Percentiles rank a stretch among this genome's conserved stretches.
Conservation (phyloP, 2,113 vertebrate species). For the Anarrhichthys ocellatus region DNA sequence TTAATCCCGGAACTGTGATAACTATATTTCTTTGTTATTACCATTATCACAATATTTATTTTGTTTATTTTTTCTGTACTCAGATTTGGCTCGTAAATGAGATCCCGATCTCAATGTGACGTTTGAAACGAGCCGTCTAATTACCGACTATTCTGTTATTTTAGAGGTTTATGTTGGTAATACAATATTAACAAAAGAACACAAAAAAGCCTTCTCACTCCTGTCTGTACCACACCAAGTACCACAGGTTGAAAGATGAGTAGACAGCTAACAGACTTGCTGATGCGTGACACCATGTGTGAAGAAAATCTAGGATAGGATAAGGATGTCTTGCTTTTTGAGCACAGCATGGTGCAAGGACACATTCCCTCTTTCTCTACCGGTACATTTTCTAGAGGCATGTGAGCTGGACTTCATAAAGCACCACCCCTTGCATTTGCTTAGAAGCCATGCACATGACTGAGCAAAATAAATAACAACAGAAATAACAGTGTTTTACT, state of each 20-base stretch:
- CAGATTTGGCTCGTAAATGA: not conserved
- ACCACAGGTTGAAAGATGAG: slow-evolving; percentile 16
- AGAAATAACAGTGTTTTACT: not conserved
- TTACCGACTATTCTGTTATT: slow-evolving; percentile 1
- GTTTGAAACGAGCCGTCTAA: not conserved
- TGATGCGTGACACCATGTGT: slow-evolving; percentile 26
- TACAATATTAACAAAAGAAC: not conserved
- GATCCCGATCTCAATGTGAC: not conserved
- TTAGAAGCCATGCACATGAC: not conserved
- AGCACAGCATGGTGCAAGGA: slow-evolving; percentile 23
- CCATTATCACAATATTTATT: not conserved
- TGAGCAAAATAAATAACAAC: too few species aligned
- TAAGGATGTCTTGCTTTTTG: slow-evolving; percentile 31
- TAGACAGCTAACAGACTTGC: slow-evolving; percentile 19
- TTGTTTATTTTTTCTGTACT: not conserved
- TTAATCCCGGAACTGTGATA: not conserved
- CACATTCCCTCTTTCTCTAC: slow-evolving; percentile 42
- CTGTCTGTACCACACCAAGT: not conserved
- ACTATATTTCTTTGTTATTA: not conserved
- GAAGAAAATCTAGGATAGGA: slow-evolving; percentile 21
- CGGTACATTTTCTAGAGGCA: slow-evolving; percentile 28
- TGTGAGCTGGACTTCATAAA: slow-evolving; percentile 48
- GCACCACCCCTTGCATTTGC: slow-evolving; percentile 5
- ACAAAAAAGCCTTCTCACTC: not conserved
- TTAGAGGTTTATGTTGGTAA: not conserved